phyloP scores from a whole-genome alignment of 2,888 invertebrate genomes.

The Malthinus seriepunctatus region DNA sequence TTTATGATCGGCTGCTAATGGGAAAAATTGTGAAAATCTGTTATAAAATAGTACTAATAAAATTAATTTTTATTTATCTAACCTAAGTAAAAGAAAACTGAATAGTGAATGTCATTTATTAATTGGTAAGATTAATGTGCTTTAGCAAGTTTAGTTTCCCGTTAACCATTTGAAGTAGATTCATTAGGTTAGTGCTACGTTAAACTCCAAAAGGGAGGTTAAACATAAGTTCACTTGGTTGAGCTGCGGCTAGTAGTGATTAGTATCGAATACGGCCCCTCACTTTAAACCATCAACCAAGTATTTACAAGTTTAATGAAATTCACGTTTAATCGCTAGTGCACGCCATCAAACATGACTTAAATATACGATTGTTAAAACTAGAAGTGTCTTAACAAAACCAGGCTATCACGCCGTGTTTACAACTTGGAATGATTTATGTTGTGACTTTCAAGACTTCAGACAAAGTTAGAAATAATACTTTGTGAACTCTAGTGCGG shows the following conservation, averaged over 20 bases:
- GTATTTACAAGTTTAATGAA: slow-evolving; percentile 27
- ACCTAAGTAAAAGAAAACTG: too few species aligned
- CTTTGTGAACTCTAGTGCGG: too few species aligned
- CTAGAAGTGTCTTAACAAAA: slow-evolving; percentile 8
- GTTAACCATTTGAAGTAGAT: slow-evolving; percentile 24
- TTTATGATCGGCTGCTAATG: too few species aligned
- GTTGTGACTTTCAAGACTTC: background rate
- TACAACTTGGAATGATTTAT: slow-evolving; percentile 12
- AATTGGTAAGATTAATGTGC: too few species aligned
- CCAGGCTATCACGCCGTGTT: background rate
- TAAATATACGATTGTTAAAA: slow-evolving; percentile 18
- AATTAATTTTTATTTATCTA: too few species aligned
- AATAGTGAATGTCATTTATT: too few species aligned
- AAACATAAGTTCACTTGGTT: slow-evolving; percentile 27
- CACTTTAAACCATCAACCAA: slow-evolving; percentile 16
- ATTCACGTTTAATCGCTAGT: slow-evolving; percentile 20
- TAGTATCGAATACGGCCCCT: slow-evolving; percentile 22
- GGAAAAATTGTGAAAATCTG: too few species aligned
- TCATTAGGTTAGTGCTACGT: slow-evolving; percentile 30
- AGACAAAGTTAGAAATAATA: background rate
- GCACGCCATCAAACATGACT: slow-evolving; percentile 20
- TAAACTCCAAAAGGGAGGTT: slow-evolving; percentile 33
- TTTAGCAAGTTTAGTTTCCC: background rate
- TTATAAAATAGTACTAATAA: too few species aligned
- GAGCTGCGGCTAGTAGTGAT: slow-evolving; percentile 29